phyloP scores from a whole-genome alignment of 2,113 vertebrate genomes.

The Cavia porcellus region DNA sequence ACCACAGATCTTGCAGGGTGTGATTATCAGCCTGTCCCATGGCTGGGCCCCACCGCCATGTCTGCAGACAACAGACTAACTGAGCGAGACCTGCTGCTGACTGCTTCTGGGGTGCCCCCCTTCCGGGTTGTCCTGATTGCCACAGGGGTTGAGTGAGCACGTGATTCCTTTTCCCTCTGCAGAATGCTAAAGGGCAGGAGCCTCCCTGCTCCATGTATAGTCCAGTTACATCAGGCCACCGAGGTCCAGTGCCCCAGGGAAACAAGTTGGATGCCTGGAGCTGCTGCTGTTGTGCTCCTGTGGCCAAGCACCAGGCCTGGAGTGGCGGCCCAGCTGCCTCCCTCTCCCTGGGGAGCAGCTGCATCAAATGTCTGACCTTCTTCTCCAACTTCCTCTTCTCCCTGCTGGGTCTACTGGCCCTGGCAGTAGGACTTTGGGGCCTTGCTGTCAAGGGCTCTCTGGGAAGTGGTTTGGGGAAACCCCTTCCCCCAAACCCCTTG shows the following conservation, averaged over 20 bases:
- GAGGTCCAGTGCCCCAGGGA: accelerated
- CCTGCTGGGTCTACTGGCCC: conserved; percentile 88
- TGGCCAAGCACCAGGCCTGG: background rate
- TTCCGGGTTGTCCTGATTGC: background rate
- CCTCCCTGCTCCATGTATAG: background rate
- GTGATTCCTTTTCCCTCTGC: background rate
- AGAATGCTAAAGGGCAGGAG: background rate
- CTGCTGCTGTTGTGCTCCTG: background rate
- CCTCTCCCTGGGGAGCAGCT: conserved; percentile 74
- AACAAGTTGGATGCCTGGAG: background rate
- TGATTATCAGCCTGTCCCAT: too few relatives aligned
- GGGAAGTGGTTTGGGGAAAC: conserved; percentile 82
- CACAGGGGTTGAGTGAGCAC: background rate
- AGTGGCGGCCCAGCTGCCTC: background rate
- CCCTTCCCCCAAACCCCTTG: conserved; percentile 92
- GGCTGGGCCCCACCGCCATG: background rate
- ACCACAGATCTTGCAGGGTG: accelerated
- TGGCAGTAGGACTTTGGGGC: conserved; percentile 93
- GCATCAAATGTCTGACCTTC: conserved; percentile 90
- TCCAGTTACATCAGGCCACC: accelerated
- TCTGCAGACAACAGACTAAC: background rate
- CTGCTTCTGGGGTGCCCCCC: background rate
- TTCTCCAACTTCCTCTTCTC: conserved; percentile 92
- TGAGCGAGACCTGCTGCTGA: background rate
- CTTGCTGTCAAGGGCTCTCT: conserved; percentile 91